Evolutionary conservation across 2,113 vertebrate genomes (phyloP), one percentile per base, ranked within the genome.

Genomic region (Cyphomyrus discorhynchus): DNA sequence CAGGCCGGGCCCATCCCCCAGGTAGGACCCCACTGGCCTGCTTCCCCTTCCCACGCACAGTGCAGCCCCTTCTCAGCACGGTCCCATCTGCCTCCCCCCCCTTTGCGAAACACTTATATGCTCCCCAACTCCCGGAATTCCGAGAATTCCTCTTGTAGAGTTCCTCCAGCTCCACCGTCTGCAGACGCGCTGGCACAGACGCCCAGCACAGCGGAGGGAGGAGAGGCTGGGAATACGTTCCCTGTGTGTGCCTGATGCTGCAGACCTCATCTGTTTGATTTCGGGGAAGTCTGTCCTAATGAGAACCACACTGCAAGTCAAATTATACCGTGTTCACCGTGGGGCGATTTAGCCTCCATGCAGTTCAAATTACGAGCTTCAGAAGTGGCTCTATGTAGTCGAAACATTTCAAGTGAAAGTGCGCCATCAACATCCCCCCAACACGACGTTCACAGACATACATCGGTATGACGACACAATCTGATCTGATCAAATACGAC

Each of bases 121-220:
- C 31, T 24, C 86, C 13, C 39, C 74, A 42, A 66, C 90, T 91
- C 90, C 90, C 86, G 74, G 86, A 87, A 91, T 90, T 91, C 85
- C 88, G 86, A 90, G 50, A 50, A 90, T 89, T 89, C 21, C 35
- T 52, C 45, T 35, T 19, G 88, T 31, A 8, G 24, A 17, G 45
- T n/a, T n/a, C 47, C 70, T 49, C 58, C 88, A 88, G 45, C 17
- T 49, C 5, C 62, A 27, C 15, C n/a, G 2, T 15, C 53, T 46
- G 19, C 21, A 45, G 49, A 58, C 50, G 10, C 66, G 27, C 88
- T 15, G 27, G 8, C 31, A 11, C 31, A 19, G 46, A 74, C 21
- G n/a, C 24, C 58, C 62, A 27, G n/a, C 13, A 27, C 45, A 8
- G 9, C 56, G 5, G n/a, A 70, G 46, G 42, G 84, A 77, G 87